Percentiles rank a stretch among this genome's conserved stretches.
Conservation (phyloP, 2,113 vertebrate genomes). For the Rhinogobius similis region DNA sequence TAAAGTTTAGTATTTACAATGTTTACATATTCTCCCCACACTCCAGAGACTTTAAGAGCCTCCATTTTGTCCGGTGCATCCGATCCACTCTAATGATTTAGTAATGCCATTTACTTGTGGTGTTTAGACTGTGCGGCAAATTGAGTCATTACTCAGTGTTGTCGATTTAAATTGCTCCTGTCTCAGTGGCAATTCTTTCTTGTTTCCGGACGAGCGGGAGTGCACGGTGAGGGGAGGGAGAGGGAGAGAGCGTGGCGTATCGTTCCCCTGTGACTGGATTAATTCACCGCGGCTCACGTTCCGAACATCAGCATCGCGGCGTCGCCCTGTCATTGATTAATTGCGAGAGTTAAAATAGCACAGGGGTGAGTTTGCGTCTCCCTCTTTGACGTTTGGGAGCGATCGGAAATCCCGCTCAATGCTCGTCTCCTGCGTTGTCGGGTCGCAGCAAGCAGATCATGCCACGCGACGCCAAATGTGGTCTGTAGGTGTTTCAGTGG, state of each 20-base stretch:
- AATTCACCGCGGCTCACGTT: constrained; percentile 70
- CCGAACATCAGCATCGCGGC: constrained; percentile 63
- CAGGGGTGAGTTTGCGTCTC: constrained; percentile 67
- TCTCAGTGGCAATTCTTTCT: constrained; percentile 72
- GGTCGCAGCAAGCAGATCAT: constrained; percentile 61
- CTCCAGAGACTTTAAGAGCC: constrained; percentile 30
- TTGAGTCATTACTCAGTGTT: constrained; percentile 75
- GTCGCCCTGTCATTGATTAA: constrained; percentile 77
- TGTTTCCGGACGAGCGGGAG: constrained; percentile 65
- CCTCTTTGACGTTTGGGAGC: constrained; percentile 36
- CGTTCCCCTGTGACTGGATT: constrained; percentile 70
- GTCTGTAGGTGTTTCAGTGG: no score
- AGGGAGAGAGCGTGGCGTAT: constrained; percentile 59
- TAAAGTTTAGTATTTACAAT: constrained; percentile 8
- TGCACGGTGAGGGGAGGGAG: constrained; percentile 40
- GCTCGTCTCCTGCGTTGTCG: constrained; percentile 22
- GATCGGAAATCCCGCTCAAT: constrained; percentile 60
- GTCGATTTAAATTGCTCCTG: constrained; percentile 73
- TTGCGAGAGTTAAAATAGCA: constrained; percentile 74
- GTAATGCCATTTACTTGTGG: constrained; percentile 70
- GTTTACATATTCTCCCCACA: constrained; percentile 16
- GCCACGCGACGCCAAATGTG: constrained; percentile 27
- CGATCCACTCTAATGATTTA: constrained; percentile 69
- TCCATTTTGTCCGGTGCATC: constrained; percentile 48
- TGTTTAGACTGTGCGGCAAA: constrained; percentile 73